A percentile compares a stretch with the other conserved stretches of the same genome.
These are phyloP conservation scores for Lordiphosa mommai DNA, from an alignment of 1,140 invertebrate genomes.

Conservation along the genomic window DNA sequence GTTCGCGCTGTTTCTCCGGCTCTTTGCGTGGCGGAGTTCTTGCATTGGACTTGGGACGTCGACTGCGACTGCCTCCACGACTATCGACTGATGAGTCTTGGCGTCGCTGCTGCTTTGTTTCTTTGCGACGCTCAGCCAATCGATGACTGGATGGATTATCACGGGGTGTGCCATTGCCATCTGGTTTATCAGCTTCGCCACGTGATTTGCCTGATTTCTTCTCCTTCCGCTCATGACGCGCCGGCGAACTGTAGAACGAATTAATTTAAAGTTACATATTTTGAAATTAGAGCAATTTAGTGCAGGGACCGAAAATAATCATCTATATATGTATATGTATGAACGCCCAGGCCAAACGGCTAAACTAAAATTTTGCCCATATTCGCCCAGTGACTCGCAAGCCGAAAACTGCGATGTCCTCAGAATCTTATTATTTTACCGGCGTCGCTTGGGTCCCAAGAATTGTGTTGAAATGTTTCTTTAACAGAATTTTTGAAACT, in stretches of 20 bases:
- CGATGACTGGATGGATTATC: constrained; percentile 59
- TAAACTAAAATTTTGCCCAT: too few relatives aligned
- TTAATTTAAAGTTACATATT: neutral
- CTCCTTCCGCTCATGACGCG: constrained; percentile 26
- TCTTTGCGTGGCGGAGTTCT: constrained; percentile 32
- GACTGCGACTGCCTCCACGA: constrained; percentile 10
- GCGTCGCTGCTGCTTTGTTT: constrained; percentile 28
- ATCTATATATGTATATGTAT: too few relatives aligned
- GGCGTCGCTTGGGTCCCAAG: too few relatives aligned
- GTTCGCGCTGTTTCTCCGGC: constrained; percentile 14
- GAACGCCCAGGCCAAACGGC: too few relatives aligned
- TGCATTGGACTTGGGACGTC: constrained; percentile 25
- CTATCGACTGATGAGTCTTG: constrained; percentile 32
- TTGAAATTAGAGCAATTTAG: neutral
- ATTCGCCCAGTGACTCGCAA: too few relatives aligned
- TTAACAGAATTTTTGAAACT: too few relatives aligned
- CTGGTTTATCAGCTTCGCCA: constrained; percentile 9
- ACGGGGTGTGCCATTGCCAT: constrained; percentile 14
- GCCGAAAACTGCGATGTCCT: too few relatives aligned
- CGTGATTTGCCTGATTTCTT: constrained; percentile 41
- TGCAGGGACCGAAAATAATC: too few relatives aligned
- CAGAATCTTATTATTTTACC: too few relatives aligned
- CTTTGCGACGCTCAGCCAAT: constrained; percentile 54
- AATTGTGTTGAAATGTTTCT: too few relatives aligned
- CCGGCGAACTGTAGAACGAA: constrained; percentile 24